Evolutionary conservation across 2,113 vertebrate species (phyloP).

Genomic region (Laticauda colubrina): DNA sequence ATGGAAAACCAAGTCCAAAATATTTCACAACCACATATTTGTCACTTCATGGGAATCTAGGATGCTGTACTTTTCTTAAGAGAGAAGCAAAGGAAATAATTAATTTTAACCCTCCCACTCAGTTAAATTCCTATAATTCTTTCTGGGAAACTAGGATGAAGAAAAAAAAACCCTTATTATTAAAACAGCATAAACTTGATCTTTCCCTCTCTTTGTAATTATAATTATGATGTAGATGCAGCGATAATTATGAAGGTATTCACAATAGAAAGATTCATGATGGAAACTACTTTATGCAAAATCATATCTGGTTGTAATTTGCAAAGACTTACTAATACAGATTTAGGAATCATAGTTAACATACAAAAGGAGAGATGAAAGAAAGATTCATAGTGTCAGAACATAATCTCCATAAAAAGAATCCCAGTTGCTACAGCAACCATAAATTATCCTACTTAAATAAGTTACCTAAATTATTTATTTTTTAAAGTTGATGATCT

Average conservation of each 20-base stretch:
- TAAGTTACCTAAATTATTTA: slow-evolving; percentile 46
- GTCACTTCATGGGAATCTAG: not conserved
- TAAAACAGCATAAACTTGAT: not conserved
- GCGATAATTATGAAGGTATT: not conserved
- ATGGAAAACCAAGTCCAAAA: not conserved
- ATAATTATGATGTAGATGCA: not conserved
- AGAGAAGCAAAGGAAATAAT: not conserved
- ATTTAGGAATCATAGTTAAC: not conserved
- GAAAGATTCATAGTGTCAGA: not conserved
- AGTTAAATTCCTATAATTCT: not conserved
- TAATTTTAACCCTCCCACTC: not conserved
- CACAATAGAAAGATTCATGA: not conserved
- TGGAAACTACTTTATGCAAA: not conserved
- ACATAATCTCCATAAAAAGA: slow-evolving; percentile 28
- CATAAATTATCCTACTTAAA: slow-evolving; percentile 43
- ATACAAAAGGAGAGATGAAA: not conserved
- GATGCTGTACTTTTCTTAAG: not conserved
- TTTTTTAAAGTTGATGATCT: slow-evolving; percentile 11
- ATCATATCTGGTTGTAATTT: not conserved
- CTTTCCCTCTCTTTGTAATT: not conserved
- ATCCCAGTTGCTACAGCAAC: slow-evolving; percentile 57
- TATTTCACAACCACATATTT: not conserved
- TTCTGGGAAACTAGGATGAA: not conserved
- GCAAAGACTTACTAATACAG: not conserved
- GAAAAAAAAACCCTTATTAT: not conserved